These are phyloP conservation scores for Falco concolor DNA, from an alignment of 2,797 vertebrate genomes.

Conservation along the genomic window DNA sequence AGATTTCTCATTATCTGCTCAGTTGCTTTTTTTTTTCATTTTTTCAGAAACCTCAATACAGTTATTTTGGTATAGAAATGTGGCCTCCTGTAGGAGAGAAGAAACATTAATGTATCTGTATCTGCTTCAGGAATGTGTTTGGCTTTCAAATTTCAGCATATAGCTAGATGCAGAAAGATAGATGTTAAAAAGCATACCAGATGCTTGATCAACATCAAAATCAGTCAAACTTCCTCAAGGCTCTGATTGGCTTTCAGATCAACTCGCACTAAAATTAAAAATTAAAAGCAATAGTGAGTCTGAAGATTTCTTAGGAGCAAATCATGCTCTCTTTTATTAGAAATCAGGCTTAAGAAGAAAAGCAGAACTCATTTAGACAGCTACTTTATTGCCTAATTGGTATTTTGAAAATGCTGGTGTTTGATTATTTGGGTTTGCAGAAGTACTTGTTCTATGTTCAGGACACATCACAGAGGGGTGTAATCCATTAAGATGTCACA, in stretches of 20 bases:
- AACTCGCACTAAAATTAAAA: background rate
- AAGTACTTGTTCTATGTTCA: background rate
- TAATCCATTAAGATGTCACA: background rate
- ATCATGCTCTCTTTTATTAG: background rate
- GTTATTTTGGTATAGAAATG: background rate
- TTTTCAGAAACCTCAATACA: background rate
- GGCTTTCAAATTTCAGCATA: background rate
- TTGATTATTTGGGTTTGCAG: background rate
- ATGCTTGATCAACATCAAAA: background rate
- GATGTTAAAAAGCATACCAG: background rate
- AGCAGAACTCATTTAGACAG: background rate
- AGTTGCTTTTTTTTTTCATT: background rate
- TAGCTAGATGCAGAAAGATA: background rate
- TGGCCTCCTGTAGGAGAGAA: background rate
- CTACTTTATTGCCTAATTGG: background rate
- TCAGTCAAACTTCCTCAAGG: fast-evolving
- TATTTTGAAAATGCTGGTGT: background rate
- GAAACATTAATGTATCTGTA: background rate
- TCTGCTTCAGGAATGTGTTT: background rate
- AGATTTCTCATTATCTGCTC: background rate
- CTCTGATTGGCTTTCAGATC: background rate
- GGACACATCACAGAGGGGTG: background rate
- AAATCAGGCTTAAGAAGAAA: background rate
- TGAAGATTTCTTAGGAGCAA: background rate
- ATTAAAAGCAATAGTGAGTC: background rate